Evolutionary conservation across 2,797 vertebrate genomes (phyloP).

Genomic region (Etheostoma nigrum): DNA sequence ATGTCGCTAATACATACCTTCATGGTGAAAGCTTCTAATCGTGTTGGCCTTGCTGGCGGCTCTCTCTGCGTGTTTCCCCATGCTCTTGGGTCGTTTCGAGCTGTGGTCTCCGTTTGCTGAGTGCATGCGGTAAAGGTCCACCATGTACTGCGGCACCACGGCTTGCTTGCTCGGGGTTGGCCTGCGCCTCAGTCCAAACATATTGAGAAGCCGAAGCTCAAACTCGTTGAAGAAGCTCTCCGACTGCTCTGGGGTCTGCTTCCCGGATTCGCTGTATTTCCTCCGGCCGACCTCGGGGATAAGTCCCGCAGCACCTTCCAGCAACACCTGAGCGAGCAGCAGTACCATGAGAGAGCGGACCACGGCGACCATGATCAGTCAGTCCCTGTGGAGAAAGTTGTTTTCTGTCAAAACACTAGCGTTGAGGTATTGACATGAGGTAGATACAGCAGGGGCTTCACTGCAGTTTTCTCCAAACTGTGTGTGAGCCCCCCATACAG

Average conservation of each 20-base stretch:
- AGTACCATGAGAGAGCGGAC: conserved; percentile 96
- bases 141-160: conserved; percentile 96
- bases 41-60: conserved; percentile 96
- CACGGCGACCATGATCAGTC: conserved; percentile 98
- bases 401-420: conserved; percentile 75
- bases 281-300: conserved; percentile 95
- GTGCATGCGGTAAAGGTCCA: conserved; percentile 96
- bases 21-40: conserved; percentile 98
- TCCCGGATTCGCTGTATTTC: conserved; percentile 89
- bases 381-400: conserved; percentile 85
- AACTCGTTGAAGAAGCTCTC: conserved; percentile 93
- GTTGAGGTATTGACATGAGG: conserved; percentile 72
- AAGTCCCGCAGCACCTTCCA: conserved; percentile 94
- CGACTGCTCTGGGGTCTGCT: conserved; percentile 90
- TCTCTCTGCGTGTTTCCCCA: conserved; percentile 90
- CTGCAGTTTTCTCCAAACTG: conserved; percentile 61
- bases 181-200: conserved; percentile 96
- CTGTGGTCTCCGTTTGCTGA: conserved; percentile 89
- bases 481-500: conserved; percentile 64
- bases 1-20: conserved; percentile 91
- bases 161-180: conserved; percentile 93
- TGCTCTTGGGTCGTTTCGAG: conserved; percentile 84
- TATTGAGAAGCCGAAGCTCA: conserved; percentile 94
- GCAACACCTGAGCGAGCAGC: conserved; percentile 96
- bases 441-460: conserved; percentile 59